Conservation (phyloP, 2,888 invertebrate genomes). For the Nemotelus nigrinus region DNA sequence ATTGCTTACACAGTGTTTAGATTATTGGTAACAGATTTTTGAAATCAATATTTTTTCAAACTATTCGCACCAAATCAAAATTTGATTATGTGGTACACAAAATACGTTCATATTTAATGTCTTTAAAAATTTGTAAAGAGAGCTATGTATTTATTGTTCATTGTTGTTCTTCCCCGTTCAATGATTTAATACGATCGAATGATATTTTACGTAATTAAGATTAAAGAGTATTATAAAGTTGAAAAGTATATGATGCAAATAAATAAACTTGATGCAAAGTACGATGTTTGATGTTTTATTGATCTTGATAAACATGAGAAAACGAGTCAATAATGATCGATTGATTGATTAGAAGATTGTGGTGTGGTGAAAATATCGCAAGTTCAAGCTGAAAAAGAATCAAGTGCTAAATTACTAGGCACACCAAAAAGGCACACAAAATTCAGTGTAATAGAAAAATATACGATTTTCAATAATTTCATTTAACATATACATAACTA, state of each 20-base stretch:
- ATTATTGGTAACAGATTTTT: conserved; percentile 11
- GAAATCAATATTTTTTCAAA: conserved; percentile 7
- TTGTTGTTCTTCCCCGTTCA: conserved; percentile 34
- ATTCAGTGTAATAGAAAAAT: too few species aligned
- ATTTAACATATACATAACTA: too few species aligned
- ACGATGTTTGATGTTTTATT: too few species aligned
- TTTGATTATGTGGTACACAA: not conserved
- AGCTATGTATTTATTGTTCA: conserved; percentile 21
- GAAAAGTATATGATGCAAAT: not conserved
- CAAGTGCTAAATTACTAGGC: too few species aligned
- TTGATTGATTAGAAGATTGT: too few species aligned
- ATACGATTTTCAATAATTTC: too few species aligned
- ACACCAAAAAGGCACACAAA: too few species aligned
- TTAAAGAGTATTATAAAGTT: conserved; percentile 9
- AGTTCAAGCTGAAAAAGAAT: too few species aligned
- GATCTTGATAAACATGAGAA: too few species aligned
- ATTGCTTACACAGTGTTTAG: conserved; percentile 1
- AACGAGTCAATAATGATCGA: too few species aligned
- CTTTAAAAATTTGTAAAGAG: not conserved
- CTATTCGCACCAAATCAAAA: not conserved
- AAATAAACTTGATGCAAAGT: too few species aligned
- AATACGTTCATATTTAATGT: not conserved
- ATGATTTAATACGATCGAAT: not conserved
- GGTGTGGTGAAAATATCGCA: too few species aligned
- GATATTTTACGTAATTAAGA: conserved; percentile 15